Conservation (phyloP, 2,888 invertebrate genomes). For the Tribolium freemani region DNA sequence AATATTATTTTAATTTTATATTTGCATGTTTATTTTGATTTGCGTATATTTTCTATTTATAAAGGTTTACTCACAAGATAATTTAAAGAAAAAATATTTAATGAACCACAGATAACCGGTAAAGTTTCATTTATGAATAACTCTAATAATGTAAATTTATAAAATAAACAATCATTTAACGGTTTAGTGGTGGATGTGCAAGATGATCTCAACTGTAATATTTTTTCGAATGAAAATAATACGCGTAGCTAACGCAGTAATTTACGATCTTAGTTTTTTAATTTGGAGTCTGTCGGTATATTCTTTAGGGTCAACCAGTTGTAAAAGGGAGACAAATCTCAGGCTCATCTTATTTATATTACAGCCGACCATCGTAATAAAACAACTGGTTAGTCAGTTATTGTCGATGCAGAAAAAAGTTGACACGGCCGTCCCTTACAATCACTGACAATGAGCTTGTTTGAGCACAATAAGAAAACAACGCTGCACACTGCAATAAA, state of each 20-base stretch:
- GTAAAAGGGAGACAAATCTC: slow-evolving; percentile 19
- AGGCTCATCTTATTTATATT: slow-evolving; percentile 31
- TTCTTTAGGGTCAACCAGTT: background rate
- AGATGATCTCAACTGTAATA: too few relatives aligned
- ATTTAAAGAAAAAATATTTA: too few relatives aligned
- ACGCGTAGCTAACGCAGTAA: background rate
- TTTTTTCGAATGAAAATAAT: too few relatives aligned
- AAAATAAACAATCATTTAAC: background rate
- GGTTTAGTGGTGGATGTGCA: too few relatives aligned
- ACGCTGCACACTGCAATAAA: slow-evolving; percentile 39
- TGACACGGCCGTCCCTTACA: slow-evolving; percentile 41
- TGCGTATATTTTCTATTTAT: too few relatives aligned
- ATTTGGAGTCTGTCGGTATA: background rate
- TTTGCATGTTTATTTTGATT: too few relatives aligned
- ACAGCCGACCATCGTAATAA: slow-evolving; percentile 11
- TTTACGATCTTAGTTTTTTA: background rate
- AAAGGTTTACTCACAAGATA: too few relatives aligned
- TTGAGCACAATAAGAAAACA: slow-evolving; percentile 59
- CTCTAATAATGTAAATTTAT: background rate
- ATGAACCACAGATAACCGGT: too few relatives aligned
- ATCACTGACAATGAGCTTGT: slow-evolving; percentile 60
- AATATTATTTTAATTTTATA: too few relatives aligned
- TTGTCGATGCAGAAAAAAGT: slow-evolving; percentile 14
- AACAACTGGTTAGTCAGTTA: slow-evolving; percentile 27
- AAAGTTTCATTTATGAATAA: too few relatives aligned